phyloP scores from a whole-genome alignment of 2,113 vertebrate species.

The Pycnonotus jocosus region DNA sequence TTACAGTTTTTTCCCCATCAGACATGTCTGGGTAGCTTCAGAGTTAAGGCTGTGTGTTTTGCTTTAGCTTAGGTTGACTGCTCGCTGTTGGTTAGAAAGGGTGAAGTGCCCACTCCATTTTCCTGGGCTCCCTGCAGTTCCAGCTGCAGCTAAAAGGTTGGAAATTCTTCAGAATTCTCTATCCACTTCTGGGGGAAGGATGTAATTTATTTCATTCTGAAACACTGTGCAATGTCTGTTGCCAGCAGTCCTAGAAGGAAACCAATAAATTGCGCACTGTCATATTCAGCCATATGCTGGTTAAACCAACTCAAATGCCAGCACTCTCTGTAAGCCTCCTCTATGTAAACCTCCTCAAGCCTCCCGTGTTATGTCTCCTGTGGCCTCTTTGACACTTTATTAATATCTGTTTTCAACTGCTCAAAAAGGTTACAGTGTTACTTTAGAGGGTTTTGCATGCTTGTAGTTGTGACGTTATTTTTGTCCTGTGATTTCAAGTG shows the following conservation, averaged over 20 bases:
- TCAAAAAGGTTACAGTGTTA: not conserved
- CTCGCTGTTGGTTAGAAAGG: not conserved
- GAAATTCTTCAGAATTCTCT: not conserved
- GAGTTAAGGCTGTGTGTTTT: not conserved
- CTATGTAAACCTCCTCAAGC: not conserved
- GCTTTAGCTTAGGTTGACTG: not conserved
- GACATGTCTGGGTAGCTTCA: not conserved
- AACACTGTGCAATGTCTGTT: not conserved
- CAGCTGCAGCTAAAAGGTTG: not conserved
- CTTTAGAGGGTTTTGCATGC: not conserved
- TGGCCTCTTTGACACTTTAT: not conserved
- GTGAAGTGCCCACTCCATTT: not conserved
- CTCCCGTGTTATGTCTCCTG: not conserved
- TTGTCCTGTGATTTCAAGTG: not conserved
- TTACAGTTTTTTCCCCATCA: not conserved
- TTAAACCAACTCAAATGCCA: not conserved
- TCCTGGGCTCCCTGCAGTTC: not conserved
- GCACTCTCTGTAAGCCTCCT: not conserved
- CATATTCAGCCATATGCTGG: not conserved
- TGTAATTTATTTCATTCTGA: not conserved
- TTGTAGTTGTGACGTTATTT: not conserved
- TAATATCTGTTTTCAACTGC: not conserved
- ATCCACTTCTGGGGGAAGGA: not conserved
- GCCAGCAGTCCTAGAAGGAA: not conserved
- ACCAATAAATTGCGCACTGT: not conserved